Conservation (phyloP, 1,140 invertebrate genomes). For the Amphibalanus amphitrite region DNA sequence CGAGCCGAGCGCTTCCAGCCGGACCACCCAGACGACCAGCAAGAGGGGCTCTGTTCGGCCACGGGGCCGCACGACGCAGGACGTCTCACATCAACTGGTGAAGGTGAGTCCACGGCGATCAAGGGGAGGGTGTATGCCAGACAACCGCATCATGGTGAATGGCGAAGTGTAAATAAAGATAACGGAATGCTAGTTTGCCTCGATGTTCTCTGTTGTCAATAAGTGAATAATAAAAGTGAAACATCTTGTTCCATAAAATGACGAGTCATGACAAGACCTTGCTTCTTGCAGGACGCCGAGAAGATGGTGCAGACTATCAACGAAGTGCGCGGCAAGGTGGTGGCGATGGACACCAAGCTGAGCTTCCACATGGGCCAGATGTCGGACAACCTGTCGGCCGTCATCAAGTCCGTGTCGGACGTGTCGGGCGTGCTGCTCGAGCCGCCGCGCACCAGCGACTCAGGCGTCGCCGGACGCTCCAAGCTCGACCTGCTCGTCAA, state of each 20-base stretch:
- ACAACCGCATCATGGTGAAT: too few relatives aligned
- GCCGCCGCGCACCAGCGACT: constrained; percentile 2
- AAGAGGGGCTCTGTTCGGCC: not conserved
- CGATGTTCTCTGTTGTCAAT: too few relatives aligned
- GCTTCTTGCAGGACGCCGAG: not conserved
- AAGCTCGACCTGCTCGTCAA: constrained; percentile 17
- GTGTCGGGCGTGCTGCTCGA: constrained; percentile 26
- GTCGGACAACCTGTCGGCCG: constrained; percentile 55
- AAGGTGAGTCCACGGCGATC: not conserved
- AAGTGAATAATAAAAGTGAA: too few relatives aligned
- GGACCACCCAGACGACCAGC: not conserved
- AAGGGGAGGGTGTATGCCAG: too few relatives aligned
- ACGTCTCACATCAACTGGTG: not conserved
- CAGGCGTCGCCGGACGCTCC: constrained; percentile 7
- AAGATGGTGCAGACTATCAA: constrained; percentile 14
- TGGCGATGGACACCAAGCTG: constrained; percentile 56
- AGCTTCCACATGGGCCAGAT: constrained; percentile 68
- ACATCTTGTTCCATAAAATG: too few relatives aligned
- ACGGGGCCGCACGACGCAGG: not conserved
- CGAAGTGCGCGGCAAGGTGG: constrained; percentile 14
- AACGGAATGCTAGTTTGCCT: too few relatives aligned
- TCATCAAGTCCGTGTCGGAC: constrained; percentile 54
- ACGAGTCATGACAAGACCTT: too few relatives aligned
- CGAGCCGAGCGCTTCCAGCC: too few relatives aligned
- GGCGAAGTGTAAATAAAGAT: too few relatives aligned